phyloP scores from a whole-genome alignment of 2,797 vertebrate species.

The Eutrigla gurnardus region DNA sequence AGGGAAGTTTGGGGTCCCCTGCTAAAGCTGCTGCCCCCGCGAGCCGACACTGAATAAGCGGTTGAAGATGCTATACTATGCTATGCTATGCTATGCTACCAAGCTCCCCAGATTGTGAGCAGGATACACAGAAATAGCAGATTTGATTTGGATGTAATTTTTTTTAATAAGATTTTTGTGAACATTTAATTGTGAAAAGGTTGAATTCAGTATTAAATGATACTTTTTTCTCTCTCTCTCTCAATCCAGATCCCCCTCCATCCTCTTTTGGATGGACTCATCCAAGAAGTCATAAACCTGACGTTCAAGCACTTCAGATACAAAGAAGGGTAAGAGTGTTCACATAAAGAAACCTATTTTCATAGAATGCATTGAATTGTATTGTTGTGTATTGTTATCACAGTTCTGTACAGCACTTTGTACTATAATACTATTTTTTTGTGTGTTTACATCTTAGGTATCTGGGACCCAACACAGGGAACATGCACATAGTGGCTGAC shows the following conservation, averaged over 20 bases:
- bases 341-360: conserved; percentile 3
- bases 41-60: too few relatives aligned
- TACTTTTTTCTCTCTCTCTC: conserved; percentile 36
- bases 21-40: too few relatives aligned
- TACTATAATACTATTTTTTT: background rate
- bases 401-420: background rate
- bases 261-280: conserved; percentile 96
- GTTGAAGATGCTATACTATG: too few relatives aligned
- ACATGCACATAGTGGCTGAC: conserved; percentile 99
- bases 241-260: conserved; percentile 95
- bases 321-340: conserved; percentile 93
- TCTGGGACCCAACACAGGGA: conserved; percentile 97
- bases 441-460: conserved; percentile 83
- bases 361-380: background rate
- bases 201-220: background rate
- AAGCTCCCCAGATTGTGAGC: background rate
- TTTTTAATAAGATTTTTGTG: background rate
- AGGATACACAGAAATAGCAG: background rate
- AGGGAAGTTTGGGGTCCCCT: too few relatives aligned
- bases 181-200: background rate
- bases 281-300: conserved; percentile 97
- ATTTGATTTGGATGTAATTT: background rate
- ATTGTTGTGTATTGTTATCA: background rate
- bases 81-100: too few relatives aligned
- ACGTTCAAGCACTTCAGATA: conserved; percentile 99